Conservation (phyloP, 2,797 vertebrate species). For the Lepilemur septentrionalis region DNA sequence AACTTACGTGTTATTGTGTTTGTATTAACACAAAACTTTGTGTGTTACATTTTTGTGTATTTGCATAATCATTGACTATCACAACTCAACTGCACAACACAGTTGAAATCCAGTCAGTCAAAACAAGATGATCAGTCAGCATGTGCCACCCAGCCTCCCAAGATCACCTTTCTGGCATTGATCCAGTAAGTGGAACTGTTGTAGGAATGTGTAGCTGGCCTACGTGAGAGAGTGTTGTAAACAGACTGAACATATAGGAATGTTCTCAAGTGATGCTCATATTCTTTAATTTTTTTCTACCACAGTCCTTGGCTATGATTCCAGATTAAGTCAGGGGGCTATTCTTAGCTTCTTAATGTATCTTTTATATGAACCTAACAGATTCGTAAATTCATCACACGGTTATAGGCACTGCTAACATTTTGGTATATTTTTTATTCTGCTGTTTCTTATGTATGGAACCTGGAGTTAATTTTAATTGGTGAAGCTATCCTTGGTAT, state of each 20-base stretch:
- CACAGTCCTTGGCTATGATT: background rate
- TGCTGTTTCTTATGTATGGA: background rate
- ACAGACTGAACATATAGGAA: background rate
- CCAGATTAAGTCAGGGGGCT: background rate
- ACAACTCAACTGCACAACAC: background rate
- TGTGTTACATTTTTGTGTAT: background rate
- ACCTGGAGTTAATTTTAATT: constrained; percentile 36
- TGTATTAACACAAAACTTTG: background rate
- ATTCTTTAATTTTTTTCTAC: background rate
- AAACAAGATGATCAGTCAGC: background rate
- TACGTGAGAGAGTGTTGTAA: background rate
- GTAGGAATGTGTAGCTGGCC: background rate
- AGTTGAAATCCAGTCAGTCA: constrained; percentile 6
- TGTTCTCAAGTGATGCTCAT: background rate
- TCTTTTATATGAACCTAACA: constrained; percentile 1
- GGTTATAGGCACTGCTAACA: background rate
- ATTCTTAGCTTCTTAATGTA: background rate
- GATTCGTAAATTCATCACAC: background rate
- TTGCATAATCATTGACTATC: background rate
- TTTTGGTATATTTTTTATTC: background rate
- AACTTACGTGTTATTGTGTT: background rate
- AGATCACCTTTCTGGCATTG: background rate
- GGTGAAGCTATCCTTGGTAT: background rate
- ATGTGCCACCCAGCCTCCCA: background rate
- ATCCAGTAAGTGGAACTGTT: background rate